Conservation (phyloP, 2,113 vertebrate genomes). For the Sphyrna mokarran region DNA sequence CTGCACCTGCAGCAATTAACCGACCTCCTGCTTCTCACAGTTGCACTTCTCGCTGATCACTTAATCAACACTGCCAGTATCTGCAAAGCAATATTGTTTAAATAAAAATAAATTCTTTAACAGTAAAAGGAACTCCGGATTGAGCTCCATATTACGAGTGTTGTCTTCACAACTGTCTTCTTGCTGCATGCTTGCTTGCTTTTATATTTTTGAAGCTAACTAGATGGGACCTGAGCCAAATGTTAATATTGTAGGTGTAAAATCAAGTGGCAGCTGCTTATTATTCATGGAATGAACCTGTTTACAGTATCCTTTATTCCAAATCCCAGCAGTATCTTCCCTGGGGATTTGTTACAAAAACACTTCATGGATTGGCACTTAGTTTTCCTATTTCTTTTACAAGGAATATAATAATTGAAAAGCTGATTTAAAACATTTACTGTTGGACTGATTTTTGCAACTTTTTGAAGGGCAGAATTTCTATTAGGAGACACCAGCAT, state of each 20-base stretch:
- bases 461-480: background rate
- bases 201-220: background rate
- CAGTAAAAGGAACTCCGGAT: background rate
- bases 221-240: background rate
- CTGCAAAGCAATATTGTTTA: background rate
- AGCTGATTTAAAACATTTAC: background rate
- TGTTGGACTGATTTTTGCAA: background rate
- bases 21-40: too few relatives aligned
- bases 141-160: background rate
- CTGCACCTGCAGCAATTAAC: too few relatives aligned
- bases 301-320: background rate
- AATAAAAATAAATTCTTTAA: background rate
- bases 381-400: background rate
- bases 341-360: constrained; percentile 3
- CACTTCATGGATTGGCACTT: background rate
- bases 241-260: background rate
- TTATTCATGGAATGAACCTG: background rate
- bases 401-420: background rate
- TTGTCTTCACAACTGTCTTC: background rate
- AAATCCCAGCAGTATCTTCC: background rate
- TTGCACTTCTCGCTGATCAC: background rate
- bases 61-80: background rate
- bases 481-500: background rate
- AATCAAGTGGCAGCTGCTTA: background rate
- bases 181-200: background rate